Evolutionary conservation across 2,113 vertebrate genomes (phyloP).

Genomic region (Tringa solitaria): DNA sequence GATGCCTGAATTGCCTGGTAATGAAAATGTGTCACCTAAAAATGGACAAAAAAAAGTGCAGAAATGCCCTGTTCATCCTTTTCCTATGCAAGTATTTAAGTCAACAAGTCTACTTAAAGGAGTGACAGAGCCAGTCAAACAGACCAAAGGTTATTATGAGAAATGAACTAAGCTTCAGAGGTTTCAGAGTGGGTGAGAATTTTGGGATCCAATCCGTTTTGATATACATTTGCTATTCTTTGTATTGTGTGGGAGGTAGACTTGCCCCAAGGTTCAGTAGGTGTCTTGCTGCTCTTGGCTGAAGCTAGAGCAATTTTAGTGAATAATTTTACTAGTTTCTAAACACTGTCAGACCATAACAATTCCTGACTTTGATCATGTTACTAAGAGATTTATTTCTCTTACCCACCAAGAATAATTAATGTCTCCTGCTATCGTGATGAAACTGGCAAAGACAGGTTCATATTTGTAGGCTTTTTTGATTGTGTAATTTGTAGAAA

Average conservation of each 20-base stretch:
- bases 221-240: not conserved
- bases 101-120: not conserved
- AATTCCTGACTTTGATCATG: not conserved
- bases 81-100: not conserved
- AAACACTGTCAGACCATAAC: not conserved
- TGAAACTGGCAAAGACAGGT: not conserved
- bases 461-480: not conserved
- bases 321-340: constrained; percentile 31
- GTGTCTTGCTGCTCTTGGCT: constrained; percentile 18
- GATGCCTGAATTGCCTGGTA: not conserved
- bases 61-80: not conserved
- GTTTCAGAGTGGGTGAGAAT: not conserved
- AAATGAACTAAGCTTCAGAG: not conserved
- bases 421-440: not conserved
- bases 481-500: not conserved
- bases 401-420: not conserved
- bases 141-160: not conserved
- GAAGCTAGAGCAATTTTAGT: constrained; percentile 31
- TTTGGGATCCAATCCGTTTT: not conserved
- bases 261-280: not conserved
- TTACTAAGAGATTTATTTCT: not conserved
- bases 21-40: not conserved
- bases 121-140: not conserved
- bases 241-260: not conserved
- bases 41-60: not conserved